Evolutionary conservation across 2,113 vertebrate species (phyloP).

Genomic region (Mellivora capensis): DNA sequence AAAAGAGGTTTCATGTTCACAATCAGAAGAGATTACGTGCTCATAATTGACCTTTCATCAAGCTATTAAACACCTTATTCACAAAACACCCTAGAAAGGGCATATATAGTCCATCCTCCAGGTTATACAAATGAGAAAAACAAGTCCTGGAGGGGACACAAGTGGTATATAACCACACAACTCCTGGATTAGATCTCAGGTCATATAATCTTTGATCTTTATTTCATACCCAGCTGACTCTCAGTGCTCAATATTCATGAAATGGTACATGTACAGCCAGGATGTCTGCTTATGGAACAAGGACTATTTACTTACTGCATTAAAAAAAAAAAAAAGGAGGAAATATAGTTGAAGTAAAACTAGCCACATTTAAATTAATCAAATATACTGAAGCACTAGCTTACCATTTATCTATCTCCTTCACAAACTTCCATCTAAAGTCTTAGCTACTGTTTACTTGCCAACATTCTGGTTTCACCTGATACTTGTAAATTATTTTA

Average conservation of each 20-base stretch:
- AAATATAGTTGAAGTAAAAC: conserved; percentile 6
- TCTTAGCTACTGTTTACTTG: neutral
- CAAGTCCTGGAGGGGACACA: neutral
- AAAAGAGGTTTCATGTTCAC: neutral
- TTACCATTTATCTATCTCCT: neutral
- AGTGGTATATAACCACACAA: neutral
- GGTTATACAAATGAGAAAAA: conserved; percentile 4
- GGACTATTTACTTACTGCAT: neutral
- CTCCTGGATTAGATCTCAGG: neutral
- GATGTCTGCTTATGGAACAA: neutral
- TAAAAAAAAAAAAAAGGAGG: neutral
- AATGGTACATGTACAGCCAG: neutral
- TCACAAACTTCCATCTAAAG: neutral
- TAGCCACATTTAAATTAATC: conserved; percentile 9
- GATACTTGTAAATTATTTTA: neutral
- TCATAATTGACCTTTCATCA: neutral
- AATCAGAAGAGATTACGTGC: neutral
- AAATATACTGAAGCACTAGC: neutral
- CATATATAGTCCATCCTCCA: neutral
- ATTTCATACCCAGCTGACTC: neutral
- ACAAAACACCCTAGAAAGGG: neutral
- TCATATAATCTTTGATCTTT: conserved; percentile 4
- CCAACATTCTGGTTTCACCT: neutral
- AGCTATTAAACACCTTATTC: neutral
- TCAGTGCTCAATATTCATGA: neutral